Conservation (phyloP, 2,797 vertebrate species). For the Channa striata region DNA sequence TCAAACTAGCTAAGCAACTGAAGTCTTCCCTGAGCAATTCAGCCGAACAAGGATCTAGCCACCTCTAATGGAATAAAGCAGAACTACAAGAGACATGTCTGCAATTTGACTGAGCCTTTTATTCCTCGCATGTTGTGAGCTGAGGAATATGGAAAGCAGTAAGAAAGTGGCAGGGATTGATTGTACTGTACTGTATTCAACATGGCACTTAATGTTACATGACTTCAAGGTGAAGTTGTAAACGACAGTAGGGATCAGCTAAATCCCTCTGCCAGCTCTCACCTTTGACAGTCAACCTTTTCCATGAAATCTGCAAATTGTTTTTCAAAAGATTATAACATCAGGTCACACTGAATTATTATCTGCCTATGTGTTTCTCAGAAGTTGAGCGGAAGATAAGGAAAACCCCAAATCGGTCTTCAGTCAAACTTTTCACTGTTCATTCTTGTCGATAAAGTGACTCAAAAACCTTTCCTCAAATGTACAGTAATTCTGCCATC, state of each 20-base stretch:
- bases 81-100: conserved; percentile 70
- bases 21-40: conserved; percentile 88
- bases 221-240: conserved; percentile 73
- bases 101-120: conserved; percentile 82
- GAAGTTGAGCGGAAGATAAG: background rate
- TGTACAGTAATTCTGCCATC: conserved; percentile 12
- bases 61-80: conserved; percentile 63
- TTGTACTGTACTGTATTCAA: conserved; percentile 68
- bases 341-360: conserved; percentile 4
- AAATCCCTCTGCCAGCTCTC: conserved; percentile 35
- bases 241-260: conserved; percentile 51
- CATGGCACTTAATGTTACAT: conserved; percentile 72
- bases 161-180: conserved; percentile 50
- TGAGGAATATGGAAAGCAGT: conserved; percentile 52
- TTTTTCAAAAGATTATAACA: conserved; percentile 2
- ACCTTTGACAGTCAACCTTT: conserved; percentile 3
- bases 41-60: conserved; percentile 64
- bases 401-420: conserved; percentile 4
- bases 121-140: conserved; percentile 26
- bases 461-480: conserved; percentile 10
- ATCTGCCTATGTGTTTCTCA: background rate
- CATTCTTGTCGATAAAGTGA: background rate
- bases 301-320: conserved; percentile 18
- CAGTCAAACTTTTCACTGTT: background rate
- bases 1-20: conserved; percentile 86